These are phyloP conservation scores for Argya squamiceps DNA, from an alignment of 2,797 vertebrate species.

Conservation along the genomic window DNA sequence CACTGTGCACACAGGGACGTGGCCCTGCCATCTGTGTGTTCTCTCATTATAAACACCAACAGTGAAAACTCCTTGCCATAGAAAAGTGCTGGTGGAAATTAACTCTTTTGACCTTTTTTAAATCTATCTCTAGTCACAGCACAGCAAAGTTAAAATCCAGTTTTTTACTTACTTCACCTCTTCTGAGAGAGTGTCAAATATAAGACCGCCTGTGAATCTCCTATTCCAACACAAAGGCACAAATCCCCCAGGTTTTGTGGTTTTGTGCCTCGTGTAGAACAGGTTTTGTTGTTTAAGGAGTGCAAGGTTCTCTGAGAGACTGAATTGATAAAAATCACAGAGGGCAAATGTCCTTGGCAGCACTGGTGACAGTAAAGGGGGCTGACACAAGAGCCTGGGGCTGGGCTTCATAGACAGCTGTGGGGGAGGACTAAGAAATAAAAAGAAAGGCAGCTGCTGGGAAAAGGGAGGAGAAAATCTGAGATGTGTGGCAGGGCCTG, in stretches of 20 bases:
- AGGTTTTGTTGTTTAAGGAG: not conserved
- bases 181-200: not conserved
- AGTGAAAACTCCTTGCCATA: not conserved
- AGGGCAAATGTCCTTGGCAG: not conserved
- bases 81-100: not conserved
- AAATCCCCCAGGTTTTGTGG: not conserved
- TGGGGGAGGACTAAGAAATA: not conserved
- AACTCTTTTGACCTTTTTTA: not conserved
- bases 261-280: not conserved
- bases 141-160: not conserved
- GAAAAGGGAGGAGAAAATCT: not conserved
- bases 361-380: not conserved
- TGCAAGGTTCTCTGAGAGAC: not conserved
- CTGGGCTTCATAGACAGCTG: not conserved
- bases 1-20: not conserved
- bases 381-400: not conserved
- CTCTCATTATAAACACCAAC: not conserved
- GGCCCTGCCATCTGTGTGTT: not conserved
- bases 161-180: not conserved
- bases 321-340: not conserved
- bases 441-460: not conserved
- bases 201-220: not conserved
- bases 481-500: not conserved
- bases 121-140: not conserved
- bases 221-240: not conserved